phyloP scores from a whole-genome alignment of 2,113 vertebrate genomes.

The Mastomys coucha region DNA sequence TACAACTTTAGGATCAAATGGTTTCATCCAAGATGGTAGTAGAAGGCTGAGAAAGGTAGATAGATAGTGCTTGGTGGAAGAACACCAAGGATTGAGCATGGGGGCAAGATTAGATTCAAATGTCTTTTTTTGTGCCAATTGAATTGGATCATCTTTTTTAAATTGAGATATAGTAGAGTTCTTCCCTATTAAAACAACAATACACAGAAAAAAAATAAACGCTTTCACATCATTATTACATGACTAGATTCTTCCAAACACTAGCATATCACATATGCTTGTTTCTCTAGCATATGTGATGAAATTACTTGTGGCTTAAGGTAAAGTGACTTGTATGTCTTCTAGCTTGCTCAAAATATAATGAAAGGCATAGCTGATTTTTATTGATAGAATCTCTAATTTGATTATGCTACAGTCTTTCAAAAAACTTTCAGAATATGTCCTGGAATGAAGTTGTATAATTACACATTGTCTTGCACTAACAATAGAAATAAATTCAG shows the following conservation, averaged over 20 bases:
- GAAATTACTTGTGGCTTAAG: constrained; percentile 50
- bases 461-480: constrained; percentile 58
- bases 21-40: not conserved
- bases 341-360: constrained; percentile 39
- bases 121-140: constrained; percentile 54
- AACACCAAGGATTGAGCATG: not conserved
- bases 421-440: constrained; percentile 37
- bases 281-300: constrained; percentile 64
- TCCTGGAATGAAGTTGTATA: constrained; percentile 30
- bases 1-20: constrained; percentile 33
- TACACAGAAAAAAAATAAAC: no score
- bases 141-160: constrained; percentile 36
- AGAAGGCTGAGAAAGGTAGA: not conserved
- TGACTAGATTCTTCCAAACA: no score
- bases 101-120: constrained; percentile 54
- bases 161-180: not conserved
- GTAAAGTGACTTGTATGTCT: constrained; percentile 20
- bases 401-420: constrained; percentile 56
- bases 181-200: constrained; percentile 40
- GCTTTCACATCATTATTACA: no score
- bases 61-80: not conserved
- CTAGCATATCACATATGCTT: no score
- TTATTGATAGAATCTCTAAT: constrained; percentile 52
- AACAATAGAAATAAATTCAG: constrained; percentile 41
- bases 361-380: constrained; percentile 66